Percentiles rank a stretch among this genome's conserved stretches.
These are phyloP conservation scores for Drosophila obscura DNA, from an alignment of 1,140 invertebrate species.

Conservation along the genomic window DNA sequence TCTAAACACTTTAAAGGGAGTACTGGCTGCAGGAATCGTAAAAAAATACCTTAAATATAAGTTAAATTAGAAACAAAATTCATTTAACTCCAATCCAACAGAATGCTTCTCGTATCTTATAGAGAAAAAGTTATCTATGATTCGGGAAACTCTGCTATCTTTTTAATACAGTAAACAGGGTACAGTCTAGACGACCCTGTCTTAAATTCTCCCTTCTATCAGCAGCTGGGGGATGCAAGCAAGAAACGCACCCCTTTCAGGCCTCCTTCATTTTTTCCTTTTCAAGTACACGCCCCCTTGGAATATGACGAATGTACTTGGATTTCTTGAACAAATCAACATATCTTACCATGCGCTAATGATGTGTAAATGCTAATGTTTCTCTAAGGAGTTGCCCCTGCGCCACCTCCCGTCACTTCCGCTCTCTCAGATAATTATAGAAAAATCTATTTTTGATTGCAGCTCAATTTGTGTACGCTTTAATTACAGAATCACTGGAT, in stretches of 20 bases:
- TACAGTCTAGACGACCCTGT: too few species aligned
- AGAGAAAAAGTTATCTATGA: background rate
- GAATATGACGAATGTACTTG: slow-evolving; percentile 10
- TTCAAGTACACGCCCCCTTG: background rate
- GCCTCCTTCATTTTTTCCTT: background rate
- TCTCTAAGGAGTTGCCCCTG: background rate
- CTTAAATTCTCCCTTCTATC: too few species aligned
- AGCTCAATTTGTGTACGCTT: slow-evolving; percentile 27
- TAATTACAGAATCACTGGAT: slow-evolving; percentile 33
- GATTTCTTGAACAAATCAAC: background rate
- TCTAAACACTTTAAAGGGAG: background rate
- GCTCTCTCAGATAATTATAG: slow-evolving; percentile 35
- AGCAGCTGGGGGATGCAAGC: too few species aligned
- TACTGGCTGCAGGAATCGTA: background rate
- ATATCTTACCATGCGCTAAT: slow-evolving; percentile 31
- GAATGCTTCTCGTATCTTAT: too few species aligned
- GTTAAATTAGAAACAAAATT: background rate
- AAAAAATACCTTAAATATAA: background rate
- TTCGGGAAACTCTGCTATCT: too few species aligned
- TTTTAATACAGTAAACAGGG: too few species aligned
- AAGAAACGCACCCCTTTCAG: background rate
- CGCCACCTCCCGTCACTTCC: background rate
- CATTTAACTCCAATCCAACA: background rate
- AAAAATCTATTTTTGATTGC: slow-evolving; percentile 60
- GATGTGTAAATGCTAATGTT: slow-evolving; percentile 52